Base-by-base conservation (phyloP, 2,113 vertebrate species). In the Condylura cristata region DNA sequence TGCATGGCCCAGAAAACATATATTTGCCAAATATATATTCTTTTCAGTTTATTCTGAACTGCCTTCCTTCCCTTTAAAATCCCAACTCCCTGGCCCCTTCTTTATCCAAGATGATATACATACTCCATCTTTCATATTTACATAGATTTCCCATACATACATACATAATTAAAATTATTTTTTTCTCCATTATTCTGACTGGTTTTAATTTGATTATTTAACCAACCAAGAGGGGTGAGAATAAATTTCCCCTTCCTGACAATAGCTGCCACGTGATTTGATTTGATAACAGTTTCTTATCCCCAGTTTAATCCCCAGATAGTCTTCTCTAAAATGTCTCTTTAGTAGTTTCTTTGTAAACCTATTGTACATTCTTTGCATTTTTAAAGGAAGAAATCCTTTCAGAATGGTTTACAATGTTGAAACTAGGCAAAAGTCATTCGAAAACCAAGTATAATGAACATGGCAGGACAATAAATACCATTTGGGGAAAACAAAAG, bases 361-460 rank as follows among this genome's bases (percentile, higher is more conserved):
- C 26, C 32, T 53, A 71, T 6, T 80, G 86, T n/a, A 75, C 30
- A 53, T 84, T 92, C 78, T 94, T 92, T 81, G 46, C 34, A 81
- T 95, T 75, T 92, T 86, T 92, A 60, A 92, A 84, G 18, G 46
- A 80, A 46, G 26, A 41, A 90, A 53, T 81, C 39, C 80, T 96
- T 90, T 80, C 53, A 88, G 53, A 76, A 87, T 53, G 6, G 87
- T 61, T 90, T 56, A 18, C 32, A 53, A 37, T 92, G 89, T 82
- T 82, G n/a, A 93, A 95, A 93, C 74, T 30, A 91, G 74, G 74
- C 85, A 53, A 66, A 78, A 91, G 37, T 82, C 32, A 37, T 89
- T 79, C 51, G 37, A 90, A 90, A 89, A 83, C 44, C 39, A 76
- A 71, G 39, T n/a, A 82, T 93, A 86, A 90, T 80, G 80, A 83